These are phyloP conservation scores for Hyles lineata DNA, from an alignment of 2,888 invertebrate species.

Conservation along the genomic window DNA sequence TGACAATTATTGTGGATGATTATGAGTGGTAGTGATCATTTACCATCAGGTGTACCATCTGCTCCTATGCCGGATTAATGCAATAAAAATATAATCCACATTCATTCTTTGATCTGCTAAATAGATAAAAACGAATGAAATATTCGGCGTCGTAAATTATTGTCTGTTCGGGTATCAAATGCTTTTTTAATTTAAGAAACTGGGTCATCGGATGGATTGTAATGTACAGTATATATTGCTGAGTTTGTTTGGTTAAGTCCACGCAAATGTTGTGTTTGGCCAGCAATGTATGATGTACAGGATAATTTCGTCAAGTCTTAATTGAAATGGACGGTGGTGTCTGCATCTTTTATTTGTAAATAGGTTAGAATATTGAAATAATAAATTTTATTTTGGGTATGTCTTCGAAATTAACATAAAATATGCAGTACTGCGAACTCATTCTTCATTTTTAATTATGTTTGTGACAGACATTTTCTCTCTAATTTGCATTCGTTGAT, in stretches of 20 bases:
- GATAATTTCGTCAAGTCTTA: not conserved
- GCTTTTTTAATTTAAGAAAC: conserved; percentile 27
- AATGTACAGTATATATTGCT: not conserved
- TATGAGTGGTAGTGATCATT: no score
- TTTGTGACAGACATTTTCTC: no score
- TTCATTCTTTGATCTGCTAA: not conserved
- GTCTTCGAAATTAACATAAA: no score
- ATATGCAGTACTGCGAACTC: no score
- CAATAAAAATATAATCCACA: not conserved
- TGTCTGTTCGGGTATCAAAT: conserved; percentile 25
- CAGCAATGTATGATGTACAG: not conserved
- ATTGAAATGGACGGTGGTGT: not conserved
- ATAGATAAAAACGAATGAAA: not conserved
- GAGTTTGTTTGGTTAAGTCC: conserved; percentile 3
- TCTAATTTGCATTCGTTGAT: no score
- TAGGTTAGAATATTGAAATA: not conserved
- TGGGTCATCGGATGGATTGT: conserved; percentile 10
- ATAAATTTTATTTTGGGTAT: no score
- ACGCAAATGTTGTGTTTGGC: conserved; percentile 18
- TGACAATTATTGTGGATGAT: no score
- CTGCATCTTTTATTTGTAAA: not conserved
- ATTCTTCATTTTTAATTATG: no score
- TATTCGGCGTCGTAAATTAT: conserved; percentile 10
- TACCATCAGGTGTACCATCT: not conserved
- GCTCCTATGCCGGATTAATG: not conserved